Evolutionary conservation across 2,113 vertebrate species (phyloP).

Genomic region (Triplophysa dalaica): DNA sequence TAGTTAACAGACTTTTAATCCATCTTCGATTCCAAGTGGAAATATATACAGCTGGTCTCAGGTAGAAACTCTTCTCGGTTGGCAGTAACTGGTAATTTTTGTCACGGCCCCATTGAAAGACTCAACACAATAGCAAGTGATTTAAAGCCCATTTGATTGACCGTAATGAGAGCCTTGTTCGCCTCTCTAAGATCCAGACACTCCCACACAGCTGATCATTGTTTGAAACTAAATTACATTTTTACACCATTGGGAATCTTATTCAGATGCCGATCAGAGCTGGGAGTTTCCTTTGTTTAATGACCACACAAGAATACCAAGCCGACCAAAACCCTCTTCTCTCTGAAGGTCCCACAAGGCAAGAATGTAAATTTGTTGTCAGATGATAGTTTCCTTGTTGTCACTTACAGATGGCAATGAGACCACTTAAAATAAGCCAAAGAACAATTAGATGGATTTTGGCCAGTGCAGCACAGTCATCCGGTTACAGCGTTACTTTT

Average conservation of each 20-base stretch:
- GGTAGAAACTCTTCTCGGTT: background rate
- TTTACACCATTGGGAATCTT: slow-evolving; percentile 23
- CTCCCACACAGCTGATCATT: slow-evolving; percentile 39
- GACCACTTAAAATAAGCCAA: background rate
- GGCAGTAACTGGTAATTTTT: background rate
- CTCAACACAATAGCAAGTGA: background rate
- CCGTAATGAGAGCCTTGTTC: slow-evolving; percentile 7
- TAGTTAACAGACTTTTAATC: too few relatives aligned
- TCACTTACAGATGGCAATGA: slow-evolving; percentile 26
- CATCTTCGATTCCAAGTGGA: background rate
- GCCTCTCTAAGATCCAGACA: slow-evolving; percentile 25
- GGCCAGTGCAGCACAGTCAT: background rate
- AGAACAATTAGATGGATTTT: slow-evolving; percentile 29
- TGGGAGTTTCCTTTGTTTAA: slow-evolving; percentile 33
- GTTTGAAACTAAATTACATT: slow-evolving; percentile 27
- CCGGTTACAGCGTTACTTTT: slow-evolving; percentile 9
- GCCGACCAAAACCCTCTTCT: slow-evolving; percentile 13
- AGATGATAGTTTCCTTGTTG: slow-evolving; percentile 11
- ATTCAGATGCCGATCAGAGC: slow-evolving; percentile 29
- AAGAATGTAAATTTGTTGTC: slow-evolving; percentile 35
- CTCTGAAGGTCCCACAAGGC: background rate
- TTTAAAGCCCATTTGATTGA: slow-evolving; percentile 24
- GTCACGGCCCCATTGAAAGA: background rate
- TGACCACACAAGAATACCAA: slow-evolving; percentile 17
- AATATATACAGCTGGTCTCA: background rate